Base-by-base conservation (phyloP, 2,113 vertebrate species). In the Vulpes lagopus region DNA sequence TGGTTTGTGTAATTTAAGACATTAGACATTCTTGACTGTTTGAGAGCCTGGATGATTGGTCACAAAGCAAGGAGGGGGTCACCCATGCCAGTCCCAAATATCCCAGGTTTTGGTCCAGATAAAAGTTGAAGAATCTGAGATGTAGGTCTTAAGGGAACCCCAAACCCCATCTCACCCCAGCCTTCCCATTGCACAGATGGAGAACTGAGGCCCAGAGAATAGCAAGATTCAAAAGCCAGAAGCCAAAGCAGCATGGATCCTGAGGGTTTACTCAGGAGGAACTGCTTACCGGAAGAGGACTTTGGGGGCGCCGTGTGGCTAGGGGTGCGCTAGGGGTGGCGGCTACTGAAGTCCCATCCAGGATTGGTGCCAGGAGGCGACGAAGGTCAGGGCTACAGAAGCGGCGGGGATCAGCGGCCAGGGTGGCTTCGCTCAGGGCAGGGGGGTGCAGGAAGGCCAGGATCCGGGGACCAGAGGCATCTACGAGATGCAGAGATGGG, bases 351-450 rank as follows among this genome's bases (percentile, higher is more conserved):
- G 91, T 95, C 1, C 96, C 97, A 17, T 99, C 98, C 57, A 99
- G 99, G 97, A 99, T 99, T 87, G 99, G 99, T 0, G 98, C 98
- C 71, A 99, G 99, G 49, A 99, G 99, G 38, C 98, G 98, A 23
- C 98, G 98, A 60, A 99, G 99, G 79, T 99, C 98, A 0, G 99
- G 99, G 22, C 98, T 99, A 92, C 99, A 99, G 93, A 99, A 98
- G 3, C 99, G 98, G 84, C 99, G 98, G 35, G 99, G 99, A 86
- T 98, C 97, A 20, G 98, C 97, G 0, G 99, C 98, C 71, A 99
- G 87, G 19, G 93, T 32, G 4, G 97, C 97, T 57, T 98, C 98
- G 0, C 93, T 98, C 95, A 98, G 97, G 78, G 98, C 57, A 8
- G 98, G 93, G 0, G 98, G 98, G 53, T 97, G 97, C 76, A 97